phyloP scores from a whole-genome alignment of 2,113 vertebrate species.

The Pithys albifrons region DNA sequence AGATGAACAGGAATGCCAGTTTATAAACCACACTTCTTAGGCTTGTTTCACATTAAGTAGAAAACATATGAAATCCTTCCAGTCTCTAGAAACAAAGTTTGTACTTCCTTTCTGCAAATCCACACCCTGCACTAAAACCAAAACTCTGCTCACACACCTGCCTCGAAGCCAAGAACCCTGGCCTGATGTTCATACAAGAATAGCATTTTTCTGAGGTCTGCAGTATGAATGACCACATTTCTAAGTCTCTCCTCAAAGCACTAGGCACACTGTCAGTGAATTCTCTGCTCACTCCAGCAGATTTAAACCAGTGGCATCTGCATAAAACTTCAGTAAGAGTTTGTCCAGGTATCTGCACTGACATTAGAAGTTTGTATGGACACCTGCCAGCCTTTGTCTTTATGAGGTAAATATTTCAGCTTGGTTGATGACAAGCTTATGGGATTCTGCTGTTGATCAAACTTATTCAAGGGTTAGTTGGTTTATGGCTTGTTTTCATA shows the following conservation, averaged over 20 bases:
- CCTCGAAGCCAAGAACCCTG: background rate
- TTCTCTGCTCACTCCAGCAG: background rate
- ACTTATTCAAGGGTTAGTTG: background rate
- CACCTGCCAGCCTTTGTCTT: background rate
- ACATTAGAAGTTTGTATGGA: background rate
- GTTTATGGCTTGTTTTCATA: background rate
- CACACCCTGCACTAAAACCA: background rate
- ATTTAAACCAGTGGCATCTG: background rate
- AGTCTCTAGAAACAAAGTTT: background rate
- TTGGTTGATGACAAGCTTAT: background rate
- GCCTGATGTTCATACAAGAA: background rate
- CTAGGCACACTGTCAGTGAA: background rate
- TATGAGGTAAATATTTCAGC: background rate
- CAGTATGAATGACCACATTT: background rate
- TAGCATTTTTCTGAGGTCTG: background rate
- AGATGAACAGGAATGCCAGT: accelerated
- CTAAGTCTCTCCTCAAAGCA: background rate
- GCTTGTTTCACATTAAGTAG: background rate
- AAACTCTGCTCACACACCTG: background rate
- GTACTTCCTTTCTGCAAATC: background rate
- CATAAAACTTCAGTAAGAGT: background rate
- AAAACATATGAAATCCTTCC: background rate
- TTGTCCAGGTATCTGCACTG: background rate
- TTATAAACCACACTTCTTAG: background rate
- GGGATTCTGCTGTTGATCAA: background rate